Conservation (phyloP, 2,888 invertebrate species). For the Halocaridina rubra region DNA sequence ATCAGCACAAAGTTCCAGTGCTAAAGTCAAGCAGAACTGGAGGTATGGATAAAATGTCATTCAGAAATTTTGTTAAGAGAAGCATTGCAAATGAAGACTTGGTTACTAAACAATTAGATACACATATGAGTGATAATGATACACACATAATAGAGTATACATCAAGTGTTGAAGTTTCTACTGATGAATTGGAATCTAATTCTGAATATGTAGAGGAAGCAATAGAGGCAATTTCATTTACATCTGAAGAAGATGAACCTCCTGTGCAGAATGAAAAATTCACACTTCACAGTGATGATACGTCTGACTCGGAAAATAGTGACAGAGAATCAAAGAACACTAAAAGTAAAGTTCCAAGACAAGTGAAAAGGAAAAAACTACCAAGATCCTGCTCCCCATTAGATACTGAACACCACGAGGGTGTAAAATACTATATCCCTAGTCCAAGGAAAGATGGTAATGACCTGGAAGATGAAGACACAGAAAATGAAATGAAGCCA, state of each 20-base stretch:
- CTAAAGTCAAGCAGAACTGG: constrained; percentile 16
- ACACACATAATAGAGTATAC: constrained; percentile 12
- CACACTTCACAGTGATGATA: not conserved
- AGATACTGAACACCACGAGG: not conserved
- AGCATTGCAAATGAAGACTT: constrained; percentile 7
- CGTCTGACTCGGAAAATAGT: not conserved
- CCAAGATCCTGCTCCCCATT: not conserved
- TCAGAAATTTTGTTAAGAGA: constrained; percentile 27
- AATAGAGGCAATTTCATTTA: constrained; percentile 37
- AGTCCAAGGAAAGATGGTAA: not conserved
- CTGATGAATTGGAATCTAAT: constrained; percentile 17
- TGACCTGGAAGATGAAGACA: not conserved
- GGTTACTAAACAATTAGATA: not conserved
- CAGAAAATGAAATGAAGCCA: not conserved
- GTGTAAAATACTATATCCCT: not conserved
- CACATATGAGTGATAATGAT: not conserved
- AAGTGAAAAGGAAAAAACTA: constrained; percentile 1
- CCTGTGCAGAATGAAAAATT: not conserved
- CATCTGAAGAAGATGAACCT: constrained; percentile 1
- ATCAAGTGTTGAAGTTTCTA: constrained; percentile 23
- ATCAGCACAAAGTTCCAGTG: not conserved
- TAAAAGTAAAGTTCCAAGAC: not conserved
- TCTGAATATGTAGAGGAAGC: constrained; percentile 36
- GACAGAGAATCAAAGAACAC: not conserved
- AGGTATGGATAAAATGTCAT: constrained; percentile 35